These are phyloP conservation scores for Brachycybe producta DNA, from an alignment of 2,888 invertebrate species.

Conservation along the genomic window DNA sequence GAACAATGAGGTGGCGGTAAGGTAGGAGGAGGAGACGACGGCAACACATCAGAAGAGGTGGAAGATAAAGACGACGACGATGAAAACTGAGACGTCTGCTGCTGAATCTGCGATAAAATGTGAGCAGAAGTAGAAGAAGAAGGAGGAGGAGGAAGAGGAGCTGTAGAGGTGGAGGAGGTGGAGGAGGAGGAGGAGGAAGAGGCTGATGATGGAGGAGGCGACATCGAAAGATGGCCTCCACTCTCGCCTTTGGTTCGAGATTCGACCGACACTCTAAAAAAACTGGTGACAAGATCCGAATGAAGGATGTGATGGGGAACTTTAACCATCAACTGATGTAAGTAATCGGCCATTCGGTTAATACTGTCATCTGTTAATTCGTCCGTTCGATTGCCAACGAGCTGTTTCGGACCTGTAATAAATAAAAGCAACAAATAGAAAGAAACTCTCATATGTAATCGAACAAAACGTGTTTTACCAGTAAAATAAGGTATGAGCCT, in stretches of 20 bases:
- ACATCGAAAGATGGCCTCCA: slow-evolving; percentile 14
- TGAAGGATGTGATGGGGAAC: slow-evolving; percentile 12
- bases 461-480: too few relatives aligned
- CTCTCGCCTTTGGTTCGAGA: slow-evolving; percentile 14
- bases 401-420: slow-evolving; percentile 11
- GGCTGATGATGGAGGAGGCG: slow-evolving; percentile 5
- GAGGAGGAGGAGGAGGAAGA: not conserved
- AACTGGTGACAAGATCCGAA: slow-evolving; percentile 7
- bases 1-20: not conserved
- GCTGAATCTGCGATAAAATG: not conserved
- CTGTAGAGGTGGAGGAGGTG: not conserved
- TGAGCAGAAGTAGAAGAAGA: not conserved
- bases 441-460: too few relatives aligned
- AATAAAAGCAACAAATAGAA: not conserved
- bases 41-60: too few relatives aligned
- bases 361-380: slow-evolving; percentile 9
- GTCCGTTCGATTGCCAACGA: not conserved
- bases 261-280: slow-evolving; percentile 15
- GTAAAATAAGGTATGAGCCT: slow-evolving; percentile 8
- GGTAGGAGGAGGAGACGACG: not conserved
- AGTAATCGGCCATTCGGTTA: slow-evolving; percentile 9
- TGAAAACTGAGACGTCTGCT: too few relatives aligned
- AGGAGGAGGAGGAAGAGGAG: not conserved
- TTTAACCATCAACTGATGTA: slow-evolving; percentile 10
- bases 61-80: too few relatives aligned